A percentile compares a stretch with the other conserved stretches of the same genome.
Evolutionary conservation across 2,797 vertebrate genomes (phyloP).

Genomic region (Chrysolophus pictus): DNA sequence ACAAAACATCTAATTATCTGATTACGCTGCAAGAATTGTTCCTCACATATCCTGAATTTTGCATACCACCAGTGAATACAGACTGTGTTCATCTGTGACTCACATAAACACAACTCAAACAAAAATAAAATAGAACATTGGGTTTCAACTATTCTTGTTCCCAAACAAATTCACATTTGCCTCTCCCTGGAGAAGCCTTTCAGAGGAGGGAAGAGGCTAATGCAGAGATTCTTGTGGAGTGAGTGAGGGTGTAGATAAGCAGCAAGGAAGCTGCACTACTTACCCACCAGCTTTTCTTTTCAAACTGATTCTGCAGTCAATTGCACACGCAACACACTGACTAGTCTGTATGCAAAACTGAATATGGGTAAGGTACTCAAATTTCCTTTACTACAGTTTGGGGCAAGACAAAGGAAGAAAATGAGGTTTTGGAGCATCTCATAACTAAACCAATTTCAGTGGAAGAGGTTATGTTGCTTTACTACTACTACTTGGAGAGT

Average conservation of each 20-base stretch:
- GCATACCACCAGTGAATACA: not conserved
- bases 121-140: not conserved
- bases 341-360: not conserved
- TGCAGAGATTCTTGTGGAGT: not conserved
- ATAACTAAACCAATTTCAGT: not conserved
- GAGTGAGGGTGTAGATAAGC: not conserved
- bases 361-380: not conserved
- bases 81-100: conserved; percentile 6
- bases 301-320: not conserved
- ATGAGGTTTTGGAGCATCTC: not conserved
- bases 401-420: not conserved
- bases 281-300: not conserved
- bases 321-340: not conserved
- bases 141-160: not conserved
- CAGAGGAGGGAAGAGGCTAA: too few species aligned
- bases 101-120: conserved; percentile 5
- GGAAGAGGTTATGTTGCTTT: not conserved
- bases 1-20: conserved; percentile 68
- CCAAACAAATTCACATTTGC: not conserved
- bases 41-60: conserved; percentile 41
- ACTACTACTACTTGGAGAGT: not conserved
- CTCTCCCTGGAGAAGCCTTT: not conserved
- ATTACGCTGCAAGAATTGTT: conserved; percentile 31
- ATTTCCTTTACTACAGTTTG: not conserved
- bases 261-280: not conserved